Evolutionary conservation across 2,888 invertebrate species (phyloP).

Genomic region (Agrotis ipsilon): DNA sequence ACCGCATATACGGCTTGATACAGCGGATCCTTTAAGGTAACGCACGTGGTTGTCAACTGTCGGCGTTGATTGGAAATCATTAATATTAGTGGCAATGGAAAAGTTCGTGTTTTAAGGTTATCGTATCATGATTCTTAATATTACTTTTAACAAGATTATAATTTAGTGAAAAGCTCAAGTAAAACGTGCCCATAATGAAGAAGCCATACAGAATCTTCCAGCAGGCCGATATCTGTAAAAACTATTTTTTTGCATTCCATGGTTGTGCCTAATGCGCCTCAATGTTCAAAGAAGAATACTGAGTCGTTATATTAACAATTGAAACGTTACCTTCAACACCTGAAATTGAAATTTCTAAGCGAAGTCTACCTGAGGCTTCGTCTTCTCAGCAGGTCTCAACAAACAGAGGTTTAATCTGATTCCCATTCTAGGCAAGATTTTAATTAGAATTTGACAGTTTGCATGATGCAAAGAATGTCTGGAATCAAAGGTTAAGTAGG

Average conservation of each 20-base stretch:
- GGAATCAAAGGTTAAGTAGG: constrained; percentile 41
- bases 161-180: neutral
- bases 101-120: neutral
- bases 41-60: constrained; percentile 9
- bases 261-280: no score
- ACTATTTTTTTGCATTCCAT: neutral
- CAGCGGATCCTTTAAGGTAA: neutral
- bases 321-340: neutral
- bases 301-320: no score
- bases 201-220: constrained; percentile 1
- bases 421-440: constrained; percentile 25
- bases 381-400: neutral
- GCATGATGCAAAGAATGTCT: constrained; percentile 27
- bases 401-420: constrained; percentile 25
- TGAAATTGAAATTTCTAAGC: constrained; percentile 1
- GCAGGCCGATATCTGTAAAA: neutral
- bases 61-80: neutral
- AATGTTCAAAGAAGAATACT: no score
- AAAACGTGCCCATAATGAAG: neutral
- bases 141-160: neutral
- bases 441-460: constrained; percentile 29
- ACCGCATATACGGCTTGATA: constrained; percentile 3
- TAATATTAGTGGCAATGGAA: constrained; percentile 7
- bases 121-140: neutral
- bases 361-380: neutral